Conservation (phyloP, 1,140 invertebrate genomes). For the Pseudomyrmex sp. region DNA sequence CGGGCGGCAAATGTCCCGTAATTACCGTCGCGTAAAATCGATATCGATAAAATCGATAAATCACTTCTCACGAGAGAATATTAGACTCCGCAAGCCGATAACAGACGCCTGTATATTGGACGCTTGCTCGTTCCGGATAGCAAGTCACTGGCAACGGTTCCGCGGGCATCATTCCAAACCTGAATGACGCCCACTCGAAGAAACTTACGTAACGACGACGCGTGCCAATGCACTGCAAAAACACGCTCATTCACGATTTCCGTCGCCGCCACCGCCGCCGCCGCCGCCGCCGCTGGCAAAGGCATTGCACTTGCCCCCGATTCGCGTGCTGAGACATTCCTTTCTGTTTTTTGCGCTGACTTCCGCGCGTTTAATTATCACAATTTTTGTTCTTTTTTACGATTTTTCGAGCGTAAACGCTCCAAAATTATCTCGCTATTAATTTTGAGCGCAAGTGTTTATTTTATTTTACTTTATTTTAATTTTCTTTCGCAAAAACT, state of each 20-base stretch:
- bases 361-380: constrained; percentile 5
- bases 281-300: constrained; percentile 8
- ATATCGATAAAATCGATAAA: constrained; percentile 53
- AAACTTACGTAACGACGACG: constrained; percentile 64
- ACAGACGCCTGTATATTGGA: constrained; percentile 35
- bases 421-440: too few species aligned
- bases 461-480: too few species aligned
- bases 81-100: constrained; percentile 61
- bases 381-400: background rate
- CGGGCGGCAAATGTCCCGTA: constrained; percentile 15
- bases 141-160: constrained; percentile 23
- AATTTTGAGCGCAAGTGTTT: too few species aligned
- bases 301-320: constrained; percentile 34
- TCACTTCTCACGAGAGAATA: constrained; percentile 60
- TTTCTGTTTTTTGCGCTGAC: background rate
- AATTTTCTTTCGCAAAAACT: too few species aligned
- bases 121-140: constrained; percentile 43
- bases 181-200: constrained; percentile 67
- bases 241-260: constrained; percentile 66
- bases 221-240: constrained; percentile 62
- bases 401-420: background rate
- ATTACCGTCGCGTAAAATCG: constrained; percentile 50
- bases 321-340: background rate
- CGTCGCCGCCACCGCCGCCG: constrained; percentile 41
- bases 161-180: constrained; percentile 72